These are phyloP conservation scores for Callinectes sapidus DNA, from an alignment of 2,888 invertebrate genomes.

Conservation along the genomic window DNA sequence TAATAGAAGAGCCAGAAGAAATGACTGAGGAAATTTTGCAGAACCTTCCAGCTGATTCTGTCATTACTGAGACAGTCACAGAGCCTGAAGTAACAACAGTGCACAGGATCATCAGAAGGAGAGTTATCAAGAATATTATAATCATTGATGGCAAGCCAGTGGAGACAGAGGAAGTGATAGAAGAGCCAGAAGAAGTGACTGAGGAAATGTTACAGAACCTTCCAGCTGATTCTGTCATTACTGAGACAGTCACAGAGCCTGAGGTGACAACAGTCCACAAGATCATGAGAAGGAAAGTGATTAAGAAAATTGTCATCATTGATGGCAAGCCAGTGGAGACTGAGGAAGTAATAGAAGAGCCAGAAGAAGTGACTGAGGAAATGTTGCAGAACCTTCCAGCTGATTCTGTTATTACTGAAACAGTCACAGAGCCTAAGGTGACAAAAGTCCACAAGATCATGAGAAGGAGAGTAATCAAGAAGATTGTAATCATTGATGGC, in stretches of 20 bases:
- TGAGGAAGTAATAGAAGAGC: slow-evolving; percentile 63
- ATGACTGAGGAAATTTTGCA: slow-evolving; percentile 38
- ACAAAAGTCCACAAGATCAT: slow-evolving; percentile 53
- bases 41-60: slow-evolving; percentile 47
- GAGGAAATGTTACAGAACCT: slow-evolving; percentile 41
- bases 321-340: slow-evolving; percentile 70
- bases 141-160: slow-evolving; percentile 56
- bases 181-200: slow-evolving; percentile 54
- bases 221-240: slow-evolving; percentile 42
- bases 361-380: slow-evolving; percentile 61
- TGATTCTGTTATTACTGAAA: slow-evolving; percentile 51
- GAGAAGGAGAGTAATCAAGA: slow-evolving; percentile 62
- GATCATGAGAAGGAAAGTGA: slow-evolving; percentile 38
- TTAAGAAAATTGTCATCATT: slow-evolving; percentile 56
- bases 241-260: slow-evolving; percentile 41
- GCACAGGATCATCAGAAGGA: slow-evolving; percentile 50
- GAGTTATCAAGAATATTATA: slow-evolving; percentile 52
- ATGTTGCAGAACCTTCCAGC: slow-evolving; percentile 37
- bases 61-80: slow-evolving; percentile 41
- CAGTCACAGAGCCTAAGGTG: slow-evolving; percentile 51
- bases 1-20: slow-evolving; percentile 58
- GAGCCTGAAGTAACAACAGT: slow-evolving; percentile 49
- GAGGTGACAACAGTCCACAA: slow-evolving; percentile 9
- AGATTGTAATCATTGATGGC: slow-evolving; percentile 66
- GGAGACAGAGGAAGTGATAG: slow-evolving; percentile 55